Conservation (phyloP, 2,113 vertebrate genomes). For the Odobenus rosmarus region DNA sequence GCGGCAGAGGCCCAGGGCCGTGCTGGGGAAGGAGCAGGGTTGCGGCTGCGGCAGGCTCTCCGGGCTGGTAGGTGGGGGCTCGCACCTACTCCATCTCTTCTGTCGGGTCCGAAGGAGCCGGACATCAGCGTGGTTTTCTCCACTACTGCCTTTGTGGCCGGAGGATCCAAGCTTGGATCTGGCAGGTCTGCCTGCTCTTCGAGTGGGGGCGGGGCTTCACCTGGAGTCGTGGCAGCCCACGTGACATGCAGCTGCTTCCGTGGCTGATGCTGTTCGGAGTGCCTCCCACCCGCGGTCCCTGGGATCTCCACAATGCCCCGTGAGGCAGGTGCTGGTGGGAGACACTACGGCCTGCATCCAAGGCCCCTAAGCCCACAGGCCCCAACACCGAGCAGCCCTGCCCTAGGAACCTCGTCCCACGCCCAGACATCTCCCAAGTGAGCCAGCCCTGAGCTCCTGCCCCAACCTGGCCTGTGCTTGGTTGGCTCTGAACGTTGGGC, state of each 20-base stretch:
- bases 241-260: accelerated
- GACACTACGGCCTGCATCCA: accelerated
- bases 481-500: neutral
- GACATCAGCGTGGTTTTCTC: accelerated
- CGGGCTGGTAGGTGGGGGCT: accelerated
- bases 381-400: neutral
- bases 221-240: accelerated
- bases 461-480: accelerated
- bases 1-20: neutral
- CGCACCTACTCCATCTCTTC: accelerated
- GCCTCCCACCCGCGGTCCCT: no score
- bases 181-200: accelerated
- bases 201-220: accelerated
- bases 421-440: accelerated
- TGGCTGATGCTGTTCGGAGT: no score
- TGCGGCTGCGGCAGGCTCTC: accelerated
- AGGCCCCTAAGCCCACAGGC: neutral
- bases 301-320: accelerated
- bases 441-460: neutral
- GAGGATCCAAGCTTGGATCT: neutral
- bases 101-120: accelerated
- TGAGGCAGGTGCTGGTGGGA: neutral
- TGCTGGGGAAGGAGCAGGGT: no score
- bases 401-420: neutral
- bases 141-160: accelerated